Conservation (phyloP, 2,113 vertebrate genomes). For the Festucalex cinctus region DNA sequence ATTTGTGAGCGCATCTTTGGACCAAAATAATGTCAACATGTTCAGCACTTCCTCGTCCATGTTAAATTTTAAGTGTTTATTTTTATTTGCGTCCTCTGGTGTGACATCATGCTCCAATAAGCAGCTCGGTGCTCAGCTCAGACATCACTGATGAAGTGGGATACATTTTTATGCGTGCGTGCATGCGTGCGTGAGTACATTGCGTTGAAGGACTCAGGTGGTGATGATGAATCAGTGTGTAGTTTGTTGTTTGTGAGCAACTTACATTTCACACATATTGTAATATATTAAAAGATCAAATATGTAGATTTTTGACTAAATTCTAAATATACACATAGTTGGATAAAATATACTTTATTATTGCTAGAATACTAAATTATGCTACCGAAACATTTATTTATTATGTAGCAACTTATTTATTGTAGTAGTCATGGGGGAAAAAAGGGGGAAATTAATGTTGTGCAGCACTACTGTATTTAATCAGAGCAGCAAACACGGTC, state of each 20-base stretch:
- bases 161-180: background rate
- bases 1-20: background rate
- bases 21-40: background rate
- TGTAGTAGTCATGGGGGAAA: background rate
- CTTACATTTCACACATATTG: background rate
- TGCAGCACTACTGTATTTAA: background rate
- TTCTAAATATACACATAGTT: no score
- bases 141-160: background rate
- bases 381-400: no score
- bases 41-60: background rate
- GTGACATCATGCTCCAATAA: constrained; percentile 3
- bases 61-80: background rate
- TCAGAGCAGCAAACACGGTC: background rate
- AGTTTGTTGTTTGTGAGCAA: background rate
- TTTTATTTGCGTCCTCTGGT: background rate
- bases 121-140: background rate
- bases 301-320: no score
- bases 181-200: background rate
- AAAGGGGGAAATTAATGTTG: background rate
- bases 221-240: background rate
- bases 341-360: no score
- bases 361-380: no score
- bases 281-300: no score
- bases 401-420: background rate
- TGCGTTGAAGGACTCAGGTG: background rate